A percentile compares a stretch with the other conserved stretches of the same genome.
phyloP scores from a whole-genome alignment of 2,888 invertebrate genomes.

The Lomographa bimaculata region DNA sequence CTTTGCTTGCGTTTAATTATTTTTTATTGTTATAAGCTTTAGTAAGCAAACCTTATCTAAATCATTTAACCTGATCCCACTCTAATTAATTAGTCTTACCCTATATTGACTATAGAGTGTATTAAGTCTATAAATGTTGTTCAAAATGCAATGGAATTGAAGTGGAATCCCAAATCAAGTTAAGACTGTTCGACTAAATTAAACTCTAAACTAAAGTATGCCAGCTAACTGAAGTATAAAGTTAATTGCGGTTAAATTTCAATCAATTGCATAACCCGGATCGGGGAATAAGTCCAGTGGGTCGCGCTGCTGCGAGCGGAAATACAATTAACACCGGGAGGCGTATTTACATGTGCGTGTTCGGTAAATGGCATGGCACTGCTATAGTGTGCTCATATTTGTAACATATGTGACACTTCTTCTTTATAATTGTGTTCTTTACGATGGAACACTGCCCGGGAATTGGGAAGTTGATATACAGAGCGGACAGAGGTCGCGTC shows the following conservation, averaged over 20 bases:
- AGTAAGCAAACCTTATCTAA: no score
- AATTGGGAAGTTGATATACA: no score
- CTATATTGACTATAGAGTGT: no score
- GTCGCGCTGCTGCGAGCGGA: constrained; percentile 33
- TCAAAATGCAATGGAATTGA: constrained; percentile 20
- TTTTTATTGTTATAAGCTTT: no score
- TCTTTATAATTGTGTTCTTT: no score
- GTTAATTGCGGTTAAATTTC: constrained; percentile 29
- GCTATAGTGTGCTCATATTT: no score
- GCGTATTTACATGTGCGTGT: no score
- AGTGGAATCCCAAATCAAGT: constrained; percentile 20
- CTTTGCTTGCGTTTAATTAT: no score
- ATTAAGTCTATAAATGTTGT: constrained; percentile 13
- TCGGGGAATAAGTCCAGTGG: constrained; percentile 35
- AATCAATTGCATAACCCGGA: constrained; percentile 35
- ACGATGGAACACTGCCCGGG: no score
- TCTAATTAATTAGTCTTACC: background rate
- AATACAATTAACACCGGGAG: constrained; percentile 49
- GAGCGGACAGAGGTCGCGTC: no score
- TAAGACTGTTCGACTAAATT: constrained; percentile 16
- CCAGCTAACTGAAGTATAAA: constrained; percentile 18
- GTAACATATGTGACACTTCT: no score
- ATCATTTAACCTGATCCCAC: background rate
- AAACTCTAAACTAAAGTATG: constrained; percentile 17
- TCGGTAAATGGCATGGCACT: no score